Conservation (phyloP, 1,140 invertebrate genomes). For the Formica selysi region DNA sequence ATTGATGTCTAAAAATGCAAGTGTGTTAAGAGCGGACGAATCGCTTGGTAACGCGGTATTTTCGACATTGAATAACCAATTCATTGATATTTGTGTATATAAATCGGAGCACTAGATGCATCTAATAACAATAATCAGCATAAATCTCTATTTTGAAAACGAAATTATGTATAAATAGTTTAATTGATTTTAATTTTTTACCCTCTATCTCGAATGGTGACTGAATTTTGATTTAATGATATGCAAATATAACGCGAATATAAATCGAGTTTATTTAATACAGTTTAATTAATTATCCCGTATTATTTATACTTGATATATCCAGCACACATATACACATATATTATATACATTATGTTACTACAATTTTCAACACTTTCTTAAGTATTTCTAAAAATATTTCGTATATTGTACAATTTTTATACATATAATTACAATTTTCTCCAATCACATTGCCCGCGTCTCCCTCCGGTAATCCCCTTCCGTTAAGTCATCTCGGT, state of each 20-base stretch:
- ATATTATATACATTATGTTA: not conserved
- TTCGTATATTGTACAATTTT: not conserved
- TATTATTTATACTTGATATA: slow-evolving; percentile 5
- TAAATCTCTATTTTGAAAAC: too few relatives aligned
- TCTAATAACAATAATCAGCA: too few relatives aligned
- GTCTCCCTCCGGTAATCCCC: not conserved
- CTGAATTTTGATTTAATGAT: not conserved
- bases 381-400: not conserved
- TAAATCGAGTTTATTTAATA: not conserved
- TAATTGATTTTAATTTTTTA: not conserved
- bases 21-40: not conserved
- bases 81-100: too few relatives aligned
- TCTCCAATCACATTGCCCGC: not conserved
- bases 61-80: not conserved
- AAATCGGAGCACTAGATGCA: too few relatives aligned
- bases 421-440: slow-evolving; percentile 26
- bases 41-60: not conserved
- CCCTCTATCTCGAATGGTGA: not conserved
- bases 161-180: too few relatives aligned
- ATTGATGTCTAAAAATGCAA: slow-evolving; percentile 20
- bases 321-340: not conserved
- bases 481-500: slow-evolving; percentile 29
- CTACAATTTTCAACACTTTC: not conserved
- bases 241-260: not conserved
- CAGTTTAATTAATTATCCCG: slow-evolving; percentile 1